Evolutionary conservation across 2,113 vertebrate genomes (phyloP).

Genomic region (Coptodon rendalli): DNA sequence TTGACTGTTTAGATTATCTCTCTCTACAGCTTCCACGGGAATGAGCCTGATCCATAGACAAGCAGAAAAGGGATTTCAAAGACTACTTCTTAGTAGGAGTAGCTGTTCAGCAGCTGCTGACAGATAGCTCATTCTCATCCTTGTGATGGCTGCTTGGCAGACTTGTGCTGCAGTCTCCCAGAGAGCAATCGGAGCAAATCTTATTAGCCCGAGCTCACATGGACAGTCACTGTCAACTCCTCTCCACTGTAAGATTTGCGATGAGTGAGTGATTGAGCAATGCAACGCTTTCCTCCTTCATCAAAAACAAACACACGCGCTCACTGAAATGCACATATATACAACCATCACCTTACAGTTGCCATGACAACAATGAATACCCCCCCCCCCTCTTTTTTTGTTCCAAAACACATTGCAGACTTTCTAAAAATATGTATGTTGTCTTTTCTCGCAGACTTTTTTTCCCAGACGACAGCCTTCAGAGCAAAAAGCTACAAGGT

Average conservation of each 20-base stretch:
- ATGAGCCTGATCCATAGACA: not conserved
- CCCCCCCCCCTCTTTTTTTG: slow-evolving; percentile 36
- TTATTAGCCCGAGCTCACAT: slow-evolving; percentile 3
- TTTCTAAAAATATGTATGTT: slow-evolving; percentile 72
- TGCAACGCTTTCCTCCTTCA: slow-evolving; percentile 1
- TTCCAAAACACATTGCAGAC: slow-evolving; percentile 70
- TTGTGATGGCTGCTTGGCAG: slow-evolving; percentile 1
- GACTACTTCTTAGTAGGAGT: not conserved
- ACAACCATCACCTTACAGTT: slow-evolving; percentile 59
- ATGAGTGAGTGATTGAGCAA: not conserved
- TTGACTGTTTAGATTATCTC: not conserved
- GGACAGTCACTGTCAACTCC: not conserved
- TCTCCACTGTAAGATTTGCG: slow-evolving; percentile 4
- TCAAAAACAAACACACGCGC: slow-evolving; percentile 20
- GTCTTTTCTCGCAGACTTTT: slow-evolving; percentile 45
- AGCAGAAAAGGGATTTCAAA: not conserved
- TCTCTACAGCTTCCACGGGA: not conserved
- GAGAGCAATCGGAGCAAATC: not conserved
- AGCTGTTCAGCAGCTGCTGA: not conserved
- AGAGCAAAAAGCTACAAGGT: slow-evolving; percentile 7
- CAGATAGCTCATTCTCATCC: not conserved
- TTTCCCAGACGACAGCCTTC: not conserved
- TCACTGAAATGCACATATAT: not conserved
- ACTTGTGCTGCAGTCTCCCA: not conserved
- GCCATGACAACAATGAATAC: slow-evolving; percentile 68